Evolutionary conservation across 1,140 invertebrate genomes (phyloP), one percentile per base, ranked within the genome.

Genomic region (Limonius californicus): DNA sequence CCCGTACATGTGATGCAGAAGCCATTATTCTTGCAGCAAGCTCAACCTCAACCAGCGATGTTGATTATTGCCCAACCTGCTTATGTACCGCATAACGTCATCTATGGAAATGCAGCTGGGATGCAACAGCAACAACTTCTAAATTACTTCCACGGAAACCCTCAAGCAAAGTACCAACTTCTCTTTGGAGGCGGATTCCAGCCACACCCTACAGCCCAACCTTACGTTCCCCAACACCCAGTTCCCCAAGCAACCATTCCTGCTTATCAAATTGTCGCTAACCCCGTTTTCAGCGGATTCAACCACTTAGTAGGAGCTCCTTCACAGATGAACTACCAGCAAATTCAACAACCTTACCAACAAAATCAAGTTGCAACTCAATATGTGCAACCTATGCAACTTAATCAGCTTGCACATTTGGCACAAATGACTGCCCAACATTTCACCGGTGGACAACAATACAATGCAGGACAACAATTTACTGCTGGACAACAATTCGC

Each of bases 51-150:
- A 61, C 63, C 68, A 23, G 66, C 72, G 12, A 74, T 71, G 70
- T 58, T 74, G 18, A 69, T 74, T 35, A 68, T 74, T 30, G 70
- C 72, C 21, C 72, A 74, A 59, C 71, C 72, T 7, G 65, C 71
- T 1, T 62, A 58, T 6, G 43, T 72, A 8, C 70, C 71, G 1
- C 61, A 64, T 9, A 62, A 65, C 20, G 30, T 67, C 12, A 18
- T 69, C 2, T 66, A 55, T 23, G 61, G 23, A 35, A 62, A 55
- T 3, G 57, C 47, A 43, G 62, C 63, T 6, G 3, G 14, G 9
- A 6, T 1, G 2, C 45, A 3, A 2, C 21, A 27, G 8, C 70
- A 74, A 53, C 70, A 70, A 53, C 45, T 74, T 11, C n/a, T 74
- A 8, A 65, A 70, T 23, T 71, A 71, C 54, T 72, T 72, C 56